Conservation (phyloP, 2,113 vertebrate species). For the Eptatretus burgeri region DNA sequence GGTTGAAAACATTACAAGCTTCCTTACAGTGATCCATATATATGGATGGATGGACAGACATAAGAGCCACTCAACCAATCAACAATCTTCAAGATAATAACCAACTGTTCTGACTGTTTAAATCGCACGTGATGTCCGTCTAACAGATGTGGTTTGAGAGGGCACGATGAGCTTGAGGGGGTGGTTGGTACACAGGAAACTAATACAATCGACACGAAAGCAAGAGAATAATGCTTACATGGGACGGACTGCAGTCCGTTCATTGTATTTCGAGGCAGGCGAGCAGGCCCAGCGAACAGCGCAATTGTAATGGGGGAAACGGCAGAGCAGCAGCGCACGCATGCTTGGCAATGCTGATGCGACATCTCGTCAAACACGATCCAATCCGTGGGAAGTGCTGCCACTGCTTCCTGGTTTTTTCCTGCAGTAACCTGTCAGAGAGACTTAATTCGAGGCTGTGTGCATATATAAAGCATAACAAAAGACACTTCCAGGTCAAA, state of each 20-base stretch:
- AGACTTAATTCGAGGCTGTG: neutral
- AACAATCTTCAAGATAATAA: too few relatives aligned
- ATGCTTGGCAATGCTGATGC: constrained; percentile 39
- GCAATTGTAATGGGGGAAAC: constrained; percentile 39
- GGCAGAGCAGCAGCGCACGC: constrained; percentile 44
- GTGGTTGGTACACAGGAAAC: too few relatives aligned
- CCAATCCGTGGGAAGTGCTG: constrained; percentile 52
- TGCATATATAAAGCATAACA: neutral
- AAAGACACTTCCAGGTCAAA: neutral
- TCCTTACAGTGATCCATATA: neutral
- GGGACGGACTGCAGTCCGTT: too few relatives aligned
- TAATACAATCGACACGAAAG: too few relatives aligned
- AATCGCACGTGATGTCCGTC: too few relatives aligned
- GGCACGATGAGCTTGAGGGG: too few relatives aligned
- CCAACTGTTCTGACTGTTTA: too few relatives aligned
- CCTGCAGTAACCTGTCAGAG: constrained; percentile 26
- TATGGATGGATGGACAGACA: too few relatives aligned
- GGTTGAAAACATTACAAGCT: constrained; percentile 11
- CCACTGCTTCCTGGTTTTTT: constrained; percentile 29
- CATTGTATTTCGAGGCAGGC: constrained; percentile 16
- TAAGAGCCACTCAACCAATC: too few relatives aligned
- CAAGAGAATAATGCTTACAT: too few relatives aligned
- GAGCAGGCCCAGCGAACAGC: constrained; percentile 45
- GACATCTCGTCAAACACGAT: constrained; percentile 77
- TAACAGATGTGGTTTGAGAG: too few relatives aligned